Base-by-base conservation (phyloP, 2,113 vertebrate genomes). In the Guaruba guarouba region DNA sequence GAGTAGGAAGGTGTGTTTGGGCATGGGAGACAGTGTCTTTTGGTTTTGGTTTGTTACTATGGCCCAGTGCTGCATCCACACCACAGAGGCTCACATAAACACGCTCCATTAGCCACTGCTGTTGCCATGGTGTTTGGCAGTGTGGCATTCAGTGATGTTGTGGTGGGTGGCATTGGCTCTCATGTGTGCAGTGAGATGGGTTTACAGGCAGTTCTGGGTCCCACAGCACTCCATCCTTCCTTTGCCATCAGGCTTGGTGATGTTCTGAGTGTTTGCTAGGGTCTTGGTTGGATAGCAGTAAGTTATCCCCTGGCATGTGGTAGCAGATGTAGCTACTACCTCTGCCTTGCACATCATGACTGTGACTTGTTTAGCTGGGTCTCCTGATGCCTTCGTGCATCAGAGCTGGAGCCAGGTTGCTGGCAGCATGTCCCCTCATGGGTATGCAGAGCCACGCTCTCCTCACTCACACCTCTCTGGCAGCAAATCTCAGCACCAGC, bases 21-120 rank as follows among this genome's bases (percentile, higher is more conserved):
- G 17, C 11, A 11, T 49, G 25, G 29, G 33, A 11, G 7, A 10
- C 1, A 1, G 24, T 2, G 1, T 48, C 41, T 48, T 88, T 55
- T 10, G 5, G 12, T n/a, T 80, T 74, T 13, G 24, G 10, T 49
- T 52, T 82, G 71, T 54, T 22, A 27, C 33, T 35, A 5, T 54
- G 44, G 19, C 13, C 37, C 37, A 23, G 2, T 19, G 16, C 48
- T 64, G 29, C 23, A 46, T 63, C 9, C 7, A 15, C 5, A 12
- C 6, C 18, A 24, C 22, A 28, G 46, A 27, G 35, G 35, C 27
- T 87, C 48, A 39, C 0, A 2, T 41, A 27, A 70, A 18, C 16
- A 25, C 1, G 2, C 12, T 76, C 25, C 2, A 0, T 25, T 49
- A 29, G 31, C 37, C 4, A 6, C 22, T 2, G 2, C 46, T 20